Conservation (phyloP, 2,888 invertebrate species). For the Laspeyria flexula region DNA sequence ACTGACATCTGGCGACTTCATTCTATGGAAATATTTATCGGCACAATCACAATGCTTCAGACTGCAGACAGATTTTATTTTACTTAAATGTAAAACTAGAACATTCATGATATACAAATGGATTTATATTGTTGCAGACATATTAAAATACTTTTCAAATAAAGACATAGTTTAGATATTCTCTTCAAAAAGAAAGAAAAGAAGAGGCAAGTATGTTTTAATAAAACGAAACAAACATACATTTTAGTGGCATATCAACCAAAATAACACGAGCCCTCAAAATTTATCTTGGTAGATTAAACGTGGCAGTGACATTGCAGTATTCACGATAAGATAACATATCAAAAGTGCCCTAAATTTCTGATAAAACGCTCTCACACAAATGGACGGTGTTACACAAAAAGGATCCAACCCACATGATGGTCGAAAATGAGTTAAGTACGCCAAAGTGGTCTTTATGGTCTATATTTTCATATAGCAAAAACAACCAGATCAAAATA, state of each 20-base stretch:
- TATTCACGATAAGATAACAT: conserved; percentile 34
- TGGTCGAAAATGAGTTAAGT: too few species aligned
- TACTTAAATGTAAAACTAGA: neutral
- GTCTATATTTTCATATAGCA: too few species aligned
- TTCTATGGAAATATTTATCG: conserved; percentile 18
- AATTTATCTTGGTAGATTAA: conserved; percentile 13
- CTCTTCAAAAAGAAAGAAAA: too few species aligned
- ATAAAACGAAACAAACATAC: too few species aligned
- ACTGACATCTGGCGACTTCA: conserved; percentile 20
- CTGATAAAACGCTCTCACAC: conserved; percentile 9
- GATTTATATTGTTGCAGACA: neutral
- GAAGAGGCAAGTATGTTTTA: too few species aligned
- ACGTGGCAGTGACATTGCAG: conserved; percentile 31
- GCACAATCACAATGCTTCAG: conserved; percentile 4
- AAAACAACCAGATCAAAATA: too few species aligned
- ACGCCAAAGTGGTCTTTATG: too few species aligned
- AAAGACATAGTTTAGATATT: too few species aligned
- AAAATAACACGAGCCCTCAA: too few species aligned
- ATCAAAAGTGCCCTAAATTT: conserved; percentile 27
- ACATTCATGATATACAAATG: neutral
- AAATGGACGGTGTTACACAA: conserved; percentile 3
- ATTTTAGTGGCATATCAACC: too few species aligned
- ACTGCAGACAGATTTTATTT: conserved; percentile 8
- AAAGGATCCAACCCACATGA: too few species aligned
- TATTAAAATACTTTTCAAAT: too few species aligned